Conservation (phyloP, 2,113 vertebrate species). For the Puffinus mauretanicus region DNA sequence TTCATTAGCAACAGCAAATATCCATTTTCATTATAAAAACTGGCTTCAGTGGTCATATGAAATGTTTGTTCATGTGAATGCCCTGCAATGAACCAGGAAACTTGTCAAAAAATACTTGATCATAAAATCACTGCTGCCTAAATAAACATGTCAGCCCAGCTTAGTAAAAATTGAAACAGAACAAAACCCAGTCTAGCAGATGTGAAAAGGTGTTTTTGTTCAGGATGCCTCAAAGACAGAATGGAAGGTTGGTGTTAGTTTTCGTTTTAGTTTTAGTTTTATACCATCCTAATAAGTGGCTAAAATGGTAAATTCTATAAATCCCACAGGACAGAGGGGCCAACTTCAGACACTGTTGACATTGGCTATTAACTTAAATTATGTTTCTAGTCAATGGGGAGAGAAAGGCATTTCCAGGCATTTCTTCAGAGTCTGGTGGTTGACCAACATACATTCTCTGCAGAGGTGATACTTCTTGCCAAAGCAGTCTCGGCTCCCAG, state of each 20-base stretch:
- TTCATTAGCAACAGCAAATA: neutral
- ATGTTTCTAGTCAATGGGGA: neutral
- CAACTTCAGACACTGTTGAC: neutral
- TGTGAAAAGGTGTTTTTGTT: neutral
- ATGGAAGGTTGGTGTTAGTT: neutral
- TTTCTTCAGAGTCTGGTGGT: neutral
- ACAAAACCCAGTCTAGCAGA: neutral
- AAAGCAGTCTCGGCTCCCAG: neutral
- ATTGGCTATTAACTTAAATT: neutral
- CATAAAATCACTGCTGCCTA: neutral
- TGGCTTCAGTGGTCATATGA: neutral
- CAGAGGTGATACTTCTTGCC: neutral
- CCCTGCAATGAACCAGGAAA: neutral
- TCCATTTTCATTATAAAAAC: neutral
- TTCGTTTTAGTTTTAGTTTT: neutral
- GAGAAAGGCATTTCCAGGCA: neutral
- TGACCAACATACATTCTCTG: neutral
- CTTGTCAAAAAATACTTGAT: neutral
- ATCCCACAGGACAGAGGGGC: neutral
- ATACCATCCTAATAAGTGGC: neutral
- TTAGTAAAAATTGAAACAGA: neutral
- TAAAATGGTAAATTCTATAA: neutral
- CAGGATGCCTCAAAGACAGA: neutral
- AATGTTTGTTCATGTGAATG: neutral
- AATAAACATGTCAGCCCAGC: neutral